Conservation (phyloP, 1,140 invertebrate genomes). For the Bradynema listronoti region DNA sequence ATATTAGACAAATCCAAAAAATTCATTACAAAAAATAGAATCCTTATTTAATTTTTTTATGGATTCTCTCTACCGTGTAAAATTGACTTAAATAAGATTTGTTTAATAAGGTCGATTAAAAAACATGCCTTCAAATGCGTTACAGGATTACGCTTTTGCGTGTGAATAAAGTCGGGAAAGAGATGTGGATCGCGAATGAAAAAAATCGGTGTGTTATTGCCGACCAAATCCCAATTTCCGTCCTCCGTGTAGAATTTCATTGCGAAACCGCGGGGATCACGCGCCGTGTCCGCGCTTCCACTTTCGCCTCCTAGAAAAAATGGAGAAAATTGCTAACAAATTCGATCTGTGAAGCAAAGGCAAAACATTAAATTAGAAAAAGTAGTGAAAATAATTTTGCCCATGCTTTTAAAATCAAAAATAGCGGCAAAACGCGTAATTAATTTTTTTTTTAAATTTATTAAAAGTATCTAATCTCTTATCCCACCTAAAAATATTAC, state of each 20-base stretch:
- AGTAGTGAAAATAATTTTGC: too few species aligned
- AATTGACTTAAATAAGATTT: not conserved
- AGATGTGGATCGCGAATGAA: slow-evolving; percentile 85
- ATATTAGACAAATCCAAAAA: slow-evolving; percentile 1
- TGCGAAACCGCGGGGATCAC: slow-evolving; percentile 87
- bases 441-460: too few species aligned
- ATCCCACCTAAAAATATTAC: too few species aligned
- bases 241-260: slow-evolving; percentile 93
- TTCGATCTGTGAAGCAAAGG: too few species aligned
- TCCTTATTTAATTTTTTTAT: too few species aligned
- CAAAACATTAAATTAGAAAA: too few species aligned
- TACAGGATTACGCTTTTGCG: slow-evolving; percentile 85
- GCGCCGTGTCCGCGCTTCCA: slow-evolving; percentile 68
- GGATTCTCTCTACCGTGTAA: not conserved
- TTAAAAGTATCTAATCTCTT: too few species aligned
- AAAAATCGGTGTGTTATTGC: slow-evolving; percentile 90
- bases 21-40: not conserved
- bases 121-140: slow-evolving; percentile 73
- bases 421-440: too few species aligned
- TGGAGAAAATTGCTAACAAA: too few species aligned
- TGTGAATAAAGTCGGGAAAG: slow-evolving; percentile 83
- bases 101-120: slow-evolving; percentile 9
- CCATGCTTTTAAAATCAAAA: too few species aligned
- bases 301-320: slow-evolving; percentile 63
- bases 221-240: slow-evolving; percentile 86